phyloP scores from a whole-genome alignment of 1,140 invertebrate species.

The Diachasmimorpha longicaudata region DNA sequence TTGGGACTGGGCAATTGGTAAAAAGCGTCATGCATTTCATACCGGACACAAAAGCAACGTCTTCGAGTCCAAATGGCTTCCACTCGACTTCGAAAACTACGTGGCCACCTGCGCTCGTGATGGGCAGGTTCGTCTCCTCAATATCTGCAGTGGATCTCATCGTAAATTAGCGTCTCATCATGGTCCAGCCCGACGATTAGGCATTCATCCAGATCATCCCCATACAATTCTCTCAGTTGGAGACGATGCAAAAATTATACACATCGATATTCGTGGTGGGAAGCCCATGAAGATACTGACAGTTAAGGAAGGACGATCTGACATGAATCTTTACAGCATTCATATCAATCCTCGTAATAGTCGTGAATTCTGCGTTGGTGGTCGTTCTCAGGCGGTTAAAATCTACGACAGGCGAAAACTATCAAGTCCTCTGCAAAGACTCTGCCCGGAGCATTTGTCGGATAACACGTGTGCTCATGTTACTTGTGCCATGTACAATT shows the following conservation, averaged over 20 bases:
- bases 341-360: conserved; percentile 80
- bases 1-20: conserved; percentile 88
- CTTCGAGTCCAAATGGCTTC: conserved; percentile 84
- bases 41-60: conserved; percentile 87
- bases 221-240: conserved; percentile 84
- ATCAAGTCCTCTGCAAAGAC: conserved; percentile 57
- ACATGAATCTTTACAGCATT: conserved; percentile 85
- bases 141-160: conserved; percentile 61
- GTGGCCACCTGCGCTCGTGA: conserved; percentile 89
- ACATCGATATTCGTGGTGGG: conserved; percentile 80
- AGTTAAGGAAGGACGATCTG: conserved; percentile 67
- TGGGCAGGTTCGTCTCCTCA: conserved; percentile 76
- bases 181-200: conserved; percentile 80
- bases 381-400: conserved; percentile 68
- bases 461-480: conserved; percentile 65
- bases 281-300: conserved; percentile 70
- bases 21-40: conserved; percentile 69
- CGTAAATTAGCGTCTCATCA: conserved; percentile 74
- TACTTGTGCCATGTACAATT: conserved; percentile 89
- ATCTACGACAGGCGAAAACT: conserved; percentile 77
- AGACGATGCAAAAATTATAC: conserved; percentile 84
- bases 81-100: conserved; percentile 75
- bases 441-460: conserved; percentile 65
- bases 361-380: conserved; percentile 83
- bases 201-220: conserved; percentile 75